Evolutionary conservation across 37 sponge, comb jelly and placozoan genomes (phyloP), one percentile per base, ranked within the genome.

Genomic region (Haliclona indistincta): DNA sequence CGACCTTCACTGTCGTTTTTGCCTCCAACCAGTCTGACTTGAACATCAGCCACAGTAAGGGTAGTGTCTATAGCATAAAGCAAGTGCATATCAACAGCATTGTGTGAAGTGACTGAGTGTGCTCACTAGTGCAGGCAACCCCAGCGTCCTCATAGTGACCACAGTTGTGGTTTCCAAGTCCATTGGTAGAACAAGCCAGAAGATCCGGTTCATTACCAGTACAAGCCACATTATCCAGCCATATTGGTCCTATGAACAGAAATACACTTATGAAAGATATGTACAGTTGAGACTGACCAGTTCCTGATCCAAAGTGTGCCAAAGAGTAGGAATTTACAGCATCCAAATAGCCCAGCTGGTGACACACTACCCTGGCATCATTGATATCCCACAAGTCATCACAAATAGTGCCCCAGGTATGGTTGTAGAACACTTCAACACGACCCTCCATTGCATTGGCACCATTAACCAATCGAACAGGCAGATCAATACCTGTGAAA

Each of bases 231-330:
- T 76, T 45, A 76, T 76, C 77, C 47, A 76, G 23, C 77, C 77
- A 76, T 40, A 70, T 22, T 11, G 38, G 35, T 28, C 51, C 23
- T 7, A 6, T 58, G 23, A 1, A 36, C n/a, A 20, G 62, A 35
- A 36, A 38, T 26, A 37, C 2, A n/a, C n/a, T 20, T 17, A 51
- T 23, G 38, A 49, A 30, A 53, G 2, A 20, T 20, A 51, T n/a
- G n/a, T n/a, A n/a, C n/a, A 66, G 26, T 83, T 74, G 82, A 38
- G 86, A 82, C 2, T 42, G 38, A 0, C 83, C 88, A 52, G 56
- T 73, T 33, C 93, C 83, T 25, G 28, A 42, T n/a, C 80, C 88
- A 87, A 87, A 86, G 54, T 63, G 51, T 52, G 81, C 79, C 17
- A 22, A 3, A 6, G 33, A n/a, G 0, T 41, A 37, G 15, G 86